Conservation (phyloP, 2,797 vertebrate genomes). For the Enteromius unitaeniatus region DNA sequence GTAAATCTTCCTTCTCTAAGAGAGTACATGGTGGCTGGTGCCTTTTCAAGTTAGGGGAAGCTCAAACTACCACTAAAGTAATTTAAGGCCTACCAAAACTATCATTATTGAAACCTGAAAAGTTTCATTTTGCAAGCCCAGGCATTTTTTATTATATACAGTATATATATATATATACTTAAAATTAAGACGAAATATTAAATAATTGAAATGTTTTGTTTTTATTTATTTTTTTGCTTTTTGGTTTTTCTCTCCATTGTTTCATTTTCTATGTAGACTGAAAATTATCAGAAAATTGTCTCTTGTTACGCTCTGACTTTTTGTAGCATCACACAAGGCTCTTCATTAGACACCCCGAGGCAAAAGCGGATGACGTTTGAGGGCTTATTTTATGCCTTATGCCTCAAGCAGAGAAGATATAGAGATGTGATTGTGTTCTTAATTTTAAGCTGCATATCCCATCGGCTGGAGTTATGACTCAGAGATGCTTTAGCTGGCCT, state of each 20-base stretch:
- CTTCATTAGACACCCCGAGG: neutral
- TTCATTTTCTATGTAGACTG: neutral
- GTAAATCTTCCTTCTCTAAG: neutral
- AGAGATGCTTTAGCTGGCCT: slow-evolving; percentile 18
- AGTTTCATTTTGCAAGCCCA: neutral
- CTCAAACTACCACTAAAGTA: neutral
- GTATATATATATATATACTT: too few species aligned
- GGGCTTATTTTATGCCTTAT: slow-evolving; percentile 11
- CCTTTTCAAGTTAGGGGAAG: neutral
- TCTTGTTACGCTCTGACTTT: neutral
- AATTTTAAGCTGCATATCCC: slow-evolving; percentile 19
- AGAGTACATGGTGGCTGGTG: neutral
- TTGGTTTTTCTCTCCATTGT: neutral
- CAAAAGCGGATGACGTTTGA: slow-evolving; percentile 1
- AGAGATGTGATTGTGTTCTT: slow-evolving; percentile 20
- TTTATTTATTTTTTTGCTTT: too few species aligned
- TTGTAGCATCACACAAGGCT: neutral
- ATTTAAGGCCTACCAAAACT: neutral
- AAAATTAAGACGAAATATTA: too few species aligned
- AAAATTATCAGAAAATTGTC: neutral
- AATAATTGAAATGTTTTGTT: too few species aligned
- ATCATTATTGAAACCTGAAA: neutral
- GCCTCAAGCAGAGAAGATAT: neutral
- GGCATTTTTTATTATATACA: too few species aligned
- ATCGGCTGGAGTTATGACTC: slow-evolving; percentile 15